These are phyloP conservation scores for Orussus abietinus DNA, from an alignment of 1,140 invertebrate genomes.

Conservation along the genomic window DNA sequence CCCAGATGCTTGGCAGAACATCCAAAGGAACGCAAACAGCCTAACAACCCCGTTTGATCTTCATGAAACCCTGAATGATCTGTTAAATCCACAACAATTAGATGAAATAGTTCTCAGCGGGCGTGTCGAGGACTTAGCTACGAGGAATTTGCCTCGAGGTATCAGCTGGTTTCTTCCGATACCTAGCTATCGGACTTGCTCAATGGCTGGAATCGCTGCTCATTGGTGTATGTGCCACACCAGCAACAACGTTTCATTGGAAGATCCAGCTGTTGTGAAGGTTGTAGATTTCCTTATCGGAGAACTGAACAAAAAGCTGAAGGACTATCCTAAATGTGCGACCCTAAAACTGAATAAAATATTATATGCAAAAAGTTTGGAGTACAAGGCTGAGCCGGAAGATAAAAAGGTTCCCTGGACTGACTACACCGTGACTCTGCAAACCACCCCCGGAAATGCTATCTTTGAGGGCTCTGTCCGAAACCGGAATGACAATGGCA, in stretches of 20 bases:
- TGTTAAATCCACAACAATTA: constrained; percentile 53
- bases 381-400: constrained; percentile 42
- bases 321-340: constrained; percentile 59
- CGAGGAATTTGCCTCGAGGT: constrained; percentile 52
- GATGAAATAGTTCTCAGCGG: constrained; percentile 27
- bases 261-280: constrained; percentile 50
- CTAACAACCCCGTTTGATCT: constrained; percentile 63
- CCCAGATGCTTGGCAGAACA: constrained; percentile 48
- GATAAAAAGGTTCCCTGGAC: constrained; percentile 42
- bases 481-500: constrained; percentile 38
- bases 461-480: constrained; percentile 74
- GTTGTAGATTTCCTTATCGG: constrained; percentile 58
- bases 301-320: constrained; percentile 63
- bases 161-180: constrained; percentile 75
- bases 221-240: constrained; percentile 83
- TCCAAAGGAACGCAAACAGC: constrained; percentile 54
- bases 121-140: constrained; percentile 27
- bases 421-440: constrained; percentile 66
- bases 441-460: constrained; percentile 64
- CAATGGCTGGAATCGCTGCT: constrained; percentile 67
- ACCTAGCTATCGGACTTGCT: constrained; percentile 69
- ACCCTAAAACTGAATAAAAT: constrained; percentile 55
- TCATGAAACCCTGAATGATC: constrained; percentile 62
- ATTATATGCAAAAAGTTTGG: constrained; percentile 55
- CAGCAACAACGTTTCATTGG: constrained; percentile 52